Evolutionary conservation across 2,113 vertebrate genomes (phyloP), one percentile per base, ranked within the genome.

Genomic region (Syngnathus typhle): DNA sequence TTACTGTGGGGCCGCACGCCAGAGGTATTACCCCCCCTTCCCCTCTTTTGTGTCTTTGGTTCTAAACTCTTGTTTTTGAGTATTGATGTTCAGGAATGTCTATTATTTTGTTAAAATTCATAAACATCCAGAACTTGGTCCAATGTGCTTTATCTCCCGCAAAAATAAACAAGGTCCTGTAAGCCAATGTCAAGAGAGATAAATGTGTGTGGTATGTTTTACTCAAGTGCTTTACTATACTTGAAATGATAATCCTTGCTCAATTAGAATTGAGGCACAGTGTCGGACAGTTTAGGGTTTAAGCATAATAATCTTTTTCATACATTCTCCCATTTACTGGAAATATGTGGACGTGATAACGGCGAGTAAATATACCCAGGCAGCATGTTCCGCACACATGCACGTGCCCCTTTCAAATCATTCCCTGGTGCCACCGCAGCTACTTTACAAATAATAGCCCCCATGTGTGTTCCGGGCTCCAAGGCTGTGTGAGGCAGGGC

Each of bases 381-480:
- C 75, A 56, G 74, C 72, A 80, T 83, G 82, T 87, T 84, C 52
- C 60, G 64, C 55, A 43, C 60, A 65, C 47, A 49, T 44, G 38
- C 65, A 71, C 7, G 54, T 60, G 18, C 77, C 76, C 80, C 65
- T 84, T 83, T 87, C 73, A 89, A 88, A 88, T 81, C 73, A 84
- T 89, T 86, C 88, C 84, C 86, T 81, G 74, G 82, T 85, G 87
- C 82, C 88, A 87, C 84, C 74, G 61, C 86, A 89, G 88, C 88
- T 90, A 90, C 87, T 90, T 90, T 88, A 88, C 85, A 87, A 90
- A 86, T 90, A 90, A 90, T 89, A 79, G 80, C 84, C 86, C 88
- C 85, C 87, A 90, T 88, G 87, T 90, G 87, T 87, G 83, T 79
- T 84, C 56, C 72, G 85, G 84, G 81, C 83, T 88, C 86, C 81